phyloP scores from a whole-genome alignment of 2,888 invertebrate genomes.

The Sepioteuthis lessoniana region DNA sequence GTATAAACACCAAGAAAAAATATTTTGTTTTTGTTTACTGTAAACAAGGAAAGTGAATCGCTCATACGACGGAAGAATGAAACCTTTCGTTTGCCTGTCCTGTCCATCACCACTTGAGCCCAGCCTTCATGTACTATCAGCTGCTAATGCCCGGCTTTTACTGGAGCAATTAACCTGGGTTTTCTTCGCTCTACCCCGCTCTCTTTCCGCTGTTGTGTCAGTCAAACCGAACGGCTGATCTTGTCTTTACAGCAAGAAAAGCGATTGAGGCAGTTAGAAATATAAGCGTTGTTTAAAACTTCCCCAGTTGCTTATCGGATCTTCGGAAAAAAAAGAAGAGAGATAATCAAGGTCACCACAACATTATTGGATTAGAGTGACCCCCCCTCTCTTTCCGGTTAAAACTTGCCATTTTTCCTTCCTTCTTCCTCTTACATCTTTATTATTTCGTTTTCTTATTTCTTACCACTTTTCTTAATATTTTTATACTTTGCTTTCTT shows the following conservation, averaged over 20 bases:
- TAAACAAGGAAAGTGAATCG: background rate
- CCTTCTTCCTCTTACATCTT: background rate
- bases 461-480: background rate
- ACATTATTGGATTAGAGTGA: background rate
- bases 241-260: background rate
- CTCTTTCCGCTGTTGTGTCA: background rate
- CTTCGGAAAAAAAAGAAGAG: background rate
- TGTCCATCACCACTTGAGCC: background rate
- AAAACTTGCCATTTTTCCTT: background rate
- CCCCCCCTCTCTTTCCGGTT: background rate
- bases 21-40: too few species aligned
- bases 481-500: background rate
- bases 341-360: background rate
- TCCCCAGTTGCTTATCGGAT: background rate
- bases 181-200: background rate
- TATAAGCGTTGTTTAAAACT: background rate
- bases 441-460: background rate
- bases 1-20: too few species aligned
- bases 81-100: background rate
- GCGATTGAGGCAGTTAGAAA: background rate
- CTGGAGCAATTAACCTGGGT: background rate
- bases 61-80: background rate
- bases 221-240: background rate
- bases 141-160: background rate
- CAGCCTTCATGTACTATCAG: background rate